phyloP scores from a whole-genome alignment of 2,888 invertebrate genomes.

The Mechanitis mazaeus region DNA sequence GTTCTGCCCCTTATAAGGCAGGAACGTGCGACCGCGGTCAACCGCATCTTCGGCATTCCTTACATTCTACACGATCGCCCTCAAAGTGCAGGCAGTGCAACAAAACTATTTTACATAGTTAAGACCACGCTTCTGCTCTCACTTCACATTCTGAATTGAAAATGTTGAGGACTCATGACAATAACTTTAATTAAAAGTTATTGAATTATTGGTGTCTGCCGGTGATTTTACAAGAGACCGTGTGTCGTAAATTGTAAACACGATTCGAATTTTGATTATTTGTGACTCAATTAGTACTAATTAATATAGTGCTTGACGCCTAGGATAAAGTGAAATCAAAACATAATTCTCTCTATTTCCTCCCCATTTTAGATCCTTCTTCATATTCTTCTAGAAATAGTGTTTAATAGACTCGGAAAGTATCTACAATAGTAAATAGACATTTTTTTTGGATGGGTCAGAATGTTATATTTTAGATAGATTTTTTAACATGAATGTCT shows the following conservation, averaged over 20 bases:
- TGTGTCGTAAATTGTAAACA: conserved; percentile 61
- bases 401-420: conserved; percentile 49
- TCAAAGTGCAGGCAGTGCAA: conserved; percentile 65
- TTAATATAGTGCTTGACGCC: conserved; percentile 69
- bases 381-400: conserved; percentile 57
- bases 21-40: conserved; percentile 47
- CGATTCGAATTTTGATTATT: conserved; percentile 70
- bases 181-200: too few species aligned
- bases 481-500: conserved; percentile 56
- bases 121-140: conserved; percentile 43
- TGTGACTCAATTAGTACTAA: conserved; percentile 68
- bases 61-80: conserved; percentile 64
- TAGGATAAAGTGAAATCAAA: conserved; percentile 51
- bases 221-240: conserved; percentile 58
- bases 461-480: conserved; percentile 55
- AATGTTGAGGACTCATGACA: too few species aligned
- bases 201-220: conserved; percentile 14
- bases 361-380: conserved; percentile 45
- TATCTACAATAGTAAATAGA: conserved; percentile 42
- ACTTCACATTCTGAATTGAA: conserved; percentile 30
- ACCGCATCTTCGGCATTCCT: conserved; percentile 60
- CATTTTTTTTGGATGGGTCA: conserved; percentile 73
- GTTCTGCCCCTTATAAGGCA: conserved; percentile 28
- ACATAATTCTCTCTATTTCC: conserved; percentile 42
- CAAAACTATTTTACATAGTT: conserved; percentile 66